Evolutionary conservation across 1,140 invertebrate genomes (phyloP), one percentile per base, ranked within the genome.

Genomic region (Papilio machaon): DNA sequence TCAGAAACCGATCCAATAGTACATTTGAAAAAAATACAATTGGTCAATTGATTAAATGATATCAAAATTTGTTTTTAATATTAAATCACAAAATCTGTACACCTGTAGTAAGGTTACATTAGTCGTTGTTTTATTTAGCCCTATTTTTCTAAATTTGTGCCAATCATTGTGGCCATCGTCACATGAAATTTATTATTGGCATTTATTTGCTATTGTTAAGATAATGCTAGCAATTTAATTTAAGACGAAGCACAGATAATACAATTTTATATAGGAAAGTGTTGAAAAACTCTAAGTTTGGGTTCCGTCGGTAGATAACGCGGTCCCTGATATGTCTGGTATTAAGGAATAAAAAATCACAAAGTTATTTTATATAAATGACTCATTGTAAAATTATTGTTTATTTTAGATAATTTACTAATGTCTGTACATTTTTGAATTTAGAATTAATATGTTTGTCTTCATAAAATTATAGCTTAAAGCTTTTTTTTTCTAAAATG

Each of bases 151-250:
- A 88, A 87, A 77, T 84, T 83, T 81, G 81, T 85, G 82, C 83
- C 84, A 83, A 84, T 85, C 81, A 2, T 58, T 84, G 86, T 85
- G 89, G 85, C 85, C 85, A 81, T 80, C 85, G 81, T 79, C 83
- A 76, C 85, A 89, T 88, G 88, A 90, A 90, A 90, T 87, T 90
- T 90, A 89, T 91, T 91, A 91, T 91, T 90, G 88, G 82, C 88
- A 87, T 86, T 90, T 89, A 90, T 83, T 86, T 82, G 79, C 67
- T 74, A 85, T 85, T 83, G 82, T 91, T 89, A 90, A 90, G 89
- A 91, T 91, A 90, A 88, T 86, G 82, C 86, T 84, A 73, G 85
- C 87, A 58, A 17, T 17, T 58, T n/a, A 58, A 58, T 6, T 58
- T 6, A n/a, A 58, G 17, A 17, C 0, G n/a, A 19, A 19, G 54